Percentiles rank a stretch among this genome's conserved stretches.
Conservation (phyloP, 1,140 invertebrate genomes). For the Camponotus vicinus region DNA sequence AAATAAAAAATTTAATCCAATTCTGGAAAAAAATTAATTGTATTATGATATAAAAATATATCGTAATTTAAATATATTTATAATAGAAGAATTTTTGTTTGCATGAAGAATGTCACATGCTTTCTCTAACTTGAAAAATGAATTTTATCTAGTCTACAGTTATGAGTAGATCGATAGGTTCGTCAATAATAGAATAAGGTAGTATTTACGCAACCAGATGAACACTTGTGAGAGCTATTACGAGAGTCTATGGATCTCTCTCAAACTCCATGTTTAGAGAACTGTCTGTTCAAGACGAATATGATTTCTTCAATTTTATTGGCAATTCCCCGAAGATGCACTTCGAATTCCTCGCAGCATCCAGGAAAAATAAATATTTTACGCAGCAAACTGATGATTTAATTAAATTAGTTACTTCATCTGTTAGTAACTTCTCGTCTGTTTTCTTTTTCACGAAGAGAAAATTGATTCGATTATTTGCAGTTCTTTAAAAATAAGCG, state of each 20-base stretch:
- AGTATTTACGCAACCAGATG: slow-evolving; percentile 26
- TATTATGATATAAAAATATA: background rate
- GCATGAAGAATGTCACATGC: slow-evolving; percentile 13
- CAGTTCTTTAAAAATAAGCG: background rate
- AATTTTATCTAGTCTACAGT: slow-evolving; percentile 11
- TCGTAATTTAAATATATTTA: too few species aligned
- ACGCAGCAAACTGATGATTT: background rate
- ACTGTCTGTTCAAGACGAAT: slow-evolving; percentile 11
- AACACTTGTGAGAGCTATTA: slow-evolving; percentile 9
- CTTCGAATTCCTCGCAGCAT: background rate
- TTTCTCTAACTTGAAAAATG: slow-evolving; percentile 7
- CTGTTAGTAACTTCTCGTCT: background rate
- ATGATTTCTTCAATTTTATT: slow-evolving; percentile 19
- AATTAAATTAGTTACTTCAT: background rate
- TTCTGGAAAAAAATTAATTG: background rate
- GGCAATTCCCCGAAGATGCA: slow-evolving; percentile 19
- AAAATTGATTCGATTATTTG: background rate
- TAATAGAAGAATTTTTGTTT: background rate
- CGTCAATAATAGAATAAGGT: slow-evolving; percentile 3
- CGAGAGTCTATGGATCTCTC: slow-evolving; percentile 4
- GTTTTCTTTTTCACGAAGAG: background rate
- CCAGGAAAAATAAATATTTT: background rate
- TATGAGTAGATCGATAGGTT: slow-evolving; percentile 26
- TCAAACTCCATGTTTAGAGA: slow-evolving; percentile 32
- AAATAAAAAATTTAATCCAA: background rate